Evolutionary conservation across 2,888 invertebrate genomes (phyloP).

Genomic region (Clistopyga incitator): DNA sequence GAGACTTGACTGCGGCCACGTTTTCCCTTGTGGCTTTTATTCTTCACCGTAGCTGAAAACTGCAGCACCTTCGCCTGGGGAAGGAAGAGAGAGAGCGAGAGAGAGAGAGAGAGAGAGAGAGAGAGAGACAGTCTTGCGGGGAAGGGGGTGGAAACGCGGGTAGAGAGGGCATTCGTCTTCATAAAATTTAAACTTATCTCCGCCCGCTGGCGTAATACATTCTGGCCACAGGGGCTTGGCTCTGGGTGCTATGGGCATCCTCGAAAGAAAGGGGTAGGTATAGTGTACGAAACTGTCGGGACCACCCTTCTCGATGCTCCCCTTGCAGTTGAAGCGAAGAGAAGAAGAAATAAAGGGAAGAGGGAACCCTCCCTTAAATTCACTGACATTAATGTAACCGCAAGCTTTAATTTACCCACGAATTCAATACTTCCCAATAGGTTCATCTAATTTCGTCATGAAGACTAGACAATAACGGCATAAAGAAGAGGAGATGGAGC

Average conservation of each 20-base stretch:
- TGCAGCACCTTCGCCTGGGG: slow-evolving; percentile 9
- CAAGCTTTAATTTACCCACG: slow-evolving; percentile 8
- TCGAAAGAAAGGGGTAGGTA: background rate
- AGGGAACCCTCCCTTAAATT: background rate
- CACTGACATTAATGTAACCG: background rate
- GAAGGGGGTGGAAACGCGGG: slow-evolving; percentile 31
- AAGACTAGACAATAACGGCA: background rate
- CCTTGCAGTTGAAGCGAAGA: slow-evolving; percentile 1
- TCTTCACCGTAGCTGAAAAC: slow-evolving; percentile 43
- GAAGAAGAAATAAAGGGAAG: background rate
- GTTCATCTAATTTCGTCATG: background rate
- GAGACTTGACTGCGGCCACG: slow-evolving; percentile 32
- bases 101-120: background rate
- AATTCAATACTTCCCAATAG: slow-evolving; percentile 28
- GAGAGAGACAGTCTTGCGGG: slow-evolving; percentile 42
- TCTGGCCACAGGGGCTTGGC: slow-evolving; percentile 45
- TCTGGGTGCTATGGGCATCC: slow-evolving; percentile 15
- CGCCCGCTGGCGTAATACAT: slow-evolving; percentile 58
- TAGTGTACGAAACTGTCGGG: background rate
- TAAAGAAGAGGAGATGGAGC: background rate
- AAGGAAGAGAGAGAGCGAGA: background rate
- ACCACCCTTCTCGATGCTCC: slow-evolving; percentile 6
- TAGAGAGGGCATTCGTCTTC: slow-evolving; percentile 72
- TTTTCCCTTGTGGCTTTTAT: slow-evolving; percentile 61
- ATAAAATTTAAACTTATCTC: slow-evolving; percentile 76